Base-by-base conservation (phyloP, 2,888 invertebrate species). In the Noctuana brunneofusca region DNA sequence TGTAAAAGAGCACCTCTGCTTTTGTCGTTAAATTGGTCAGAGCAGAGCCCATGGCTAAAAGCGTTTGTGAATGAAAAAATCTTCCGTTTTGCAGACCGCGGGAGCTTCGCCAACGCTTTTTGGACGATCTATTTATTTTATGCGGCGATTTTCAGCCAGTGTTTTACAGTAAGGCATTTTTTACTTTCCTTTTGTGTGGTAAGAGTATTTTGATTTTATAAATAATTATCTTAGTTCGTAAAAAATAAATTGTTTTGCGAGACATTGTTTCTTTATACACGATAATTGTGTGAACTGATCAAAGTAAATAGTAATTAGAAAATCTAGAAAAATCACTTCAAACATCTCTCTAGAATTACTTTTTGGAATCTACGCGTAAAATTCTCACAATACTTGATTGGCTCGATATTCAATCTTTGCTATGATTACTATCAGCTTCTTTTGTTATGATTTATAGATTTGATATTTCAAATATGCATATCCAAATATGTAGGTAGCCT, bases 1-100 rank as follows among this genome's bases (percentile, higher is more conserved):
- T 24, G n/a, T 24, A 53, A 24, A 53, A 41, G 46, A 20, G 32
- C 46, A 60, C 53, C 60, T 46, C 46, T 46, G 60, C 46, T 48
- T 54, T 60, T 60, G 60, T 60, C 60, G 60, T 30, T 60, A 60
- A 60, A 60, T 60, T 60, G 60, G 60, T 60, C 53, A 48, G 18
- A 46, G 46, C 53, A 48, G 18, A 46, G 46, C 53, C 53, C 53
- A 16, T 32, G 20, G 60, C 53, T 46, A 54, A 60, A 53, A 60
- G 46, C 32, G 32, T 20, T 41, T 59, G 27, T 46, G 60, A 54
- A 60, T 46, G 46, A 60, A 53, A 59, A 60, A 60, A 60, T 32
- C 35, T 20, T 16, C 35, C 30, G n/a, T 30, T 38, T 49, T 20
- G 62, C 27, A 38, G 62, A 30, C 35, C 46, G 27, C 16, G 48